Base-by-base conservation (phyloP, 2,113 vertebrate genomes). In the Cichladusa arquata region DNA sequence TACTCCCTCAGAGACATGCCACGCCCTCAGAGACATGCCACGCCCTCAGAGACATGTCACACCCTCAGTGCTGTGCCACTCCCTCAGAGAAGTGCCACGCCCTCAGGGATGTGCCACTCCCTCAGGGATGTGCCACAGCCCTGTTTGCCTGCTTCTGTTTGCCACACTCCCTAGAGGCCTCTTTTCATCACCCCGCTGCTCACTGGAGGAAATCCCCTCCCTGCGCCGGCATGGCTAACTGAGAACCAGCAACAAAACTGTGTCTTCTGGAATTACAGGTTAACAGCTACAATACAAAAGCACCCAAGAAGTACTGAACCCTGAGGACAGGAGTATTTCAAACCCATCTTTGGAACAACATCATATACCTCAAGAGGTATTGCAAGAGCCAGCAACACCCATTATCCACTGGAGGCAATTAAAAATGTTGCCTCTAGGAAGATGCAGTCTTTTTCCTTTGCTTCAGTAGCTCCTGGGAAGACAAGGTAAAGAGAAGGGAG, bases 361-460 rank as follows among this genome's bases (percentile, higher is more conserved):
- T 57, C 0, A 0, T 38, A 24, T 16, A 33, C 2, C 12, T 72
- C 36, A 64, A 64, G 2, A 69, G 5, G 2, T 50, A 8, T 58
- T 71, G 33, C 19, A 42, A 54, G 38, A 74, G 2, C 9, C 6
- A 45, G 4, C 9, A 45, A 23, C 15, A 66, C 4, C 19, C 5
- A 19, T 58, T 8, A 29, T 58, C n/a, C n/a, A 36, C 4, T 31
- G 9, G 24, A 61, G 12, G 26, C 2, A 45, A 16, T 26, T 71
- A 82, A 31, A 26, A 53, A 2, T 36, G 5, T 6, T 62, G 5
- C 7, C 4, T 70, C 6, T 50, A 34, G 36, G n/a, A 65, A 71
- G n/a, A 66, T 2, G 2, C 2, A 6, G 5, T 2, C 4, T 73
- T 87, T 69, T 81, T 14, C 10, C 14, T 61, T 25, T 38, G 20